Percentiles rank a stretch among this genome's conserved stretches.
Conservation (phyloP, 2,797 vertebrate species). For the Poecilia velifera region DNA sequence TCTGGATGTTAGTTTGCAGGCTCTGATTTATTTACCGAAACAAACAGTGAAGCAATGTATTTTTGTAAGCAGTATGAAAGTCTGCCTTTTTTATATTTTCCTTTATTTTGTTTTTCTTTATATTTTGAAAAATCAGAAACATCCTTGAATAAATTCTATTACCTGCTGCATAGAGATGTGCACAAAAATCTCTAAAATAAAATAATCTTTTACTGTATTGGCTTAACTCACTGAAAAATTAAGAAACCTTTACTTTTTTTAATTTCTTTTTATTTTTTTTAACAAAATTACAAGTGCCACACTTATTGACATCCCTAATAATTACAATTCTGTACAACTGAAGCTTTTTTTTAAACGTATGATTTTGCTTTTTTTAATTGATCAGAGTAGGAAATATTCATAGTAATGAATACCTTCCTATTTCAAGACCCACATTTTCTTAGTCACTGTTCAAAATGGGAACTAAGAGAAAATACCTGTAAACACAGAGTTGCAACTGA, state of each 20-base stretch:
- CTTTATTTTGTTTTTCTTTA: not conserved
- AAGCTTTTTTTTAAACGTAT: not conserved
- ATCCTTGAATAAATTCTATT: not conserved
- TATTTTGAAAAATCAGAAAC: not conserved
- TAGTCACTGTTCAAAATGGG: not conserved
- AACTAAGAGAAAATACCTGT: conserved; percentile 2
- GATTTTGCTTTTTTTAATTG: not conserved
- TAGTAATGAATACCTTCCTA: not conserved
- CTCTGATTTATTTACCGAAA: not conserved
- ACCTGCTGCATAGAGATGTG: not conserved
- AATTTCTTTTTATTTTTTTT: not conserved
- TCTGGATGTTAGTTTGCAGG: not conserved
- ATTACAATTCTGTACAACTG: not conserved
- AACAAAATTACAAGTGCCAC: not conserved
- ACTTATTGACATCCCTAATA: not conserved
- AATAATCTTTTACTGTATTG: not conserved
- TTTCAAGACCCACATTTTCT: not conserved
- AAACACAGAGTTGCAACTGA: not conserved
- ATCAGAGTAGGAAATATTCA: not conserved
- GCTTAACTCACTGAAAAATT: not conserved
- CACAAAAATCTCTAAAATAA: not conserved
- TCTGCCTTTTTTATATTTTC: not conserved
- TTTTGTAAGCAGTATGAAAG: conserved; percentile 1
- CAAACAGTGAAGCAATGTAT: not conserved
- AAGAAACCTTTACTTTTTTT: not conserved